Evolutionary conservation across 2,888 invertebrate genomes (phyloP).

Genomic region (Ochropleura plecta): DNA sequence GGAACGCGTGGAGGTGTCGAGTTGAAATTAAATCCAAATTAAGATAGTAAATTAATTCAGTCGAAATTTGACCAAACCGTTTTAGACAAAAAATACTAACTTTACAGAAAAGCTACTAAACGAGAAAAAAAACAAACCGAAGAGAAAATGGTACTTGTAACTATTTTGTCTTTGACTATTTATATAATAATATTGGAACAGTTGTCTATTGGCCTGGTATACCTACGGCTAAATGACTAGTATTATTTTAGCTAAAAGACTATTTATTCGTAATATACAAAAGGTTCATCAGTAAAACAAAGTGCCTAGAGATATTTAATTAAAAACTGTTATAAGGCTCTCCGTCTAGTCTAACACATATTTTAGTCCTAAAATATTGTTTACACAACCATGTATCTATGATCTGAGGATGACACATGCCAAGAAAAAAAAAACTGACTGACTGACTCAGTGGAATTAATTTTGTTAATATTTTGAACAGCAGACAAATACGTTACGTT

Average conservation of each 20-base stretch:
- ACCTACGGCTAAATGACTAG: not conserved
- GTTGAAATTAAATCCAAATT: too few species aligned
- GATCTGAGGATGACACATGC: conserved; percentile 41
- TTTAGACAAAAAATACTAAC: too few species aligned
- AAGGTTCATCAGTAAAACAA: conserved; percentile 5
- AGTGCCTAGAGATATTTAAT: not conserved
- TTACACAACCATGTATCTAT: conserved; percentile 10
- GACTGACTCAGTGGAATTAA: conserved; percentile 35
- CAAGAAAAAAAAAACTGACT: conserved; percentile 40
- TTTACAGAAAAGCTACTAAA: not conserved
- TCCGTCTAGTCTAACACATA: conserved; percentile 5
- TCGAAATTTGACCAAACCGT: not conserved
- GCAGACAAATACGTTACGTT: conserved; percentile 35
- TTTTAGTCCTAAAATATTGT: conserved; percentile 1
- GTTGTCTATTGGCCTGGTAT: conserved; percentile 8
- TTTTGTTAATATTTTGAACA: conserved; percentile 42
- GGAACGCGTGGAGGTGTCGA: too few species aligned
- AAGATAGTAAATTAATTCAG: not conserved
- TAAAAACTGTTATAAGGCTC: not conserved
- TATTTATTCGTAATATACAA: conserved; percentile 9
- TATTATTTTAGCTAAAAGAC: not conserved
- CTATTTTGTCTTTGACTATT: not conserved
- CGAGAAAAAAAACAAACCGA: not conserved
- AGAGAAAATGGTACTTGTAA: not conserved
- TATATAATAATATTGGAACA: not conserved